Evolutionary conservation across 1,140 invertebrate genomes (phyloP).

Genomic region (Caenorhabditis latens): DNA sequence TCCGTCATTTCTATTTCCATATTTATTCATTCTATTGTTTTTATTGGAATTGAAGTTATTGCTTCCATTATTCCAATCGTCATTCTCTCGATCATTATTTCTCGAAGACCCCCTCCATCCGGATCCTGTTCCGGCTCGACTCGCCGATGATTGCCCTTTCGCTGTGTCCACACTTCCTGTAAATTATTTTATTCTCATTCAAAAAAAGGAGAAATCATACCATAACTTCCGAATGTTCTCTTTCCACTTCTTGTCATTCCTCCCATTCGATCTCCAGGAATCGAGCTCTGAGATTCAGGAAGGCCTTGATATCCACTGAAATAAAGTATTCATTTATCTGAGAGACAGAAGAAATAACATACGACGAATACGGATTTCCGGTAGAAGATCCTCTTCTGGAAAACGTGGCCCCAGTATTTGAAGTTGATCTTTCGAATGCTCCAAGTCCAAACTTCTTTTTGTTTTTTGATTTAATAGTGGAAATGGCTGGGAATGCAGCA

Average conservation of each 20-base stretch:
- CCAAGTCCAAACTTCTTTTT: constrained; percentile 41
- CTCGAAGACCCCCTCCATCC: constrained; percentile 25
- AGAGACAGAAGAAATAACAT: background rate
- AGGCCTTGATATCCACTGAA: constrained; percentile 31
- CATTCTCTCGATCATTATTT: constrained; percentile 21
- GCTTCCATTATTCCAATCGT: constrained; percentile 44
- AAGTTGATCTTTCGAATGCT: constrained; percentile 1
- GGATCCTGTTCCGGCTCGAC: constrained; percentile 2
- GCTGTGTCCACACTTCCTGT: constrained; percentile 31
- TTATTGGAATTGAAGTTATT: constrained; percentile 23
- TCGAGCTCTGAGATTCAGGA: constrained; percentile 25
- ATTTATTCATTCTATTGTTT: constrained; percentile 37
- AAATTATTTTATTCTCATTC: background rate
- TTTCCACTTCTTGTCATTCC: constrained; percentile 54
- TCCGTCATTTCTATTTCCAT: constrained; percentile 34
- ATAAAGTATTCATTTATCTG: background rate
- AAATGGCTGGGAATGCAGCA: constrained; percentile 15
- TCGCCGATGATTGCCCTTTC: constrained; percentile 18
- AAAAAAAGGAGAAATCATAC: background rate
- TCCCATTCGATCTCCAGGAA: constrained; percentile 15
- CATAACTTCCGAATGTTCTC: constrained; percentile 33
- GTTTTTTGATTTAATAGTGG: constrained; percentile 21
- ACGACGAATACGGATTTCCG: constrained; percentile 41
- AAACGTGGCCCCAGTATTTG: constrained; percentile 26
- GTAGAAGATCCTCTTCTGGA: constrained; percentile 37